phyloP scores from a whole-genome alignment of 1,140 invertebrate species.

The Formica selysi region DNA sequence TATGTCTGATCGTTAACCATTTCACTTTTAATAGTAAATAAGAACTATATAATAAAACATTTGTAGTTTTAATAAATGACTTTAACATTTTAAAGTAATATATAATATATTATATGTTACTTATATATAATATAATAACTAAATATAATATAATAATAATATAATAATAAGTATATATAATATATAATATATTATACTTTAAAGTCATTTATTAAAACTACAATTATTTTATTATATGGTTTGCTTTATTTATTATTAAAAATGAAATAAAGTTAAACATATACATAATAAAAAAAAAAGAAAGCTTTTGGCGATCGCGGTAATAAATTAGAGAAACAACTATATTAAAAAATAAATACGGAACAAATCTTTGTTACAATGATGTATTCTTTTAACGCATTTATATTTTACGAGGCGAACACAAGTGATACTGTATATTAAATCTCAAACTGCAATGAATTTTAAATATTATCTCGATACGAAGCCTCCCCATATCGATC shows the following conservation, averaged over 20 bases:
- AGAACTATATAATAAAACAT: too few relatives aligned
- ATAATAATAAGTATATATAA: too few relatives aligned
- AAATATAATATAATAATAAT: too few relatives aligned
- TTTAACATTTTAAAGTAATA: too few relatives aligned
- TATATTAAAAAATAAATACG: not conserved
- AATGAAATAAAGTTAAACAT: too few relatives aligned
- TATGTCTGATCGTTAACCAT: too few relatives aligned
- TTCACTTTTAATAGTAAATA: too few relatives aligned
- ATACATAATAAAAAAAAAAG: too few relatives aligned
- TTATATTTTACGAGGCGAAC: not conserved
- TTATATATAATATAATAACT: too few relatives aligned
- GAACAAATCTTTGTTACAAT: not conserved
- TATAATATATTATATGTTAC: too few relatives aligned
- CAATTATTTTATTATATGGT: not conserved
- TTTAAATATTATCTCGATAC: conserved; percentile 8
- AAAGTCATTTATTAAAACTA: not conserved
- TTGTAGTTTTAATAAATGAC: too few relatives aligned
- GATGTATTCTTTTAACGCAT: not conserved
- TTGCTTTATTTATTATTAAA: not conserved
- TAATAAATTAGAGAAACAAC: not conserved
- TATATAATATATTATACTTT: conserved; percentile 5
- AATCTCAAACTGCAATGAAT: not conserved
- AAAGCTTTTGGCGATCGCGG: too few relatives aligned
- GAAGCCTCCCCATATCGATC: conserved; percentile 25
- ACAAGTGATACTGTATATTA: not conserved